These are phyloP conservation scores for Phycodurus eques DNA, from an alignment of 2,113 vertebrate species.

Conservation along the genomic window DNA sequence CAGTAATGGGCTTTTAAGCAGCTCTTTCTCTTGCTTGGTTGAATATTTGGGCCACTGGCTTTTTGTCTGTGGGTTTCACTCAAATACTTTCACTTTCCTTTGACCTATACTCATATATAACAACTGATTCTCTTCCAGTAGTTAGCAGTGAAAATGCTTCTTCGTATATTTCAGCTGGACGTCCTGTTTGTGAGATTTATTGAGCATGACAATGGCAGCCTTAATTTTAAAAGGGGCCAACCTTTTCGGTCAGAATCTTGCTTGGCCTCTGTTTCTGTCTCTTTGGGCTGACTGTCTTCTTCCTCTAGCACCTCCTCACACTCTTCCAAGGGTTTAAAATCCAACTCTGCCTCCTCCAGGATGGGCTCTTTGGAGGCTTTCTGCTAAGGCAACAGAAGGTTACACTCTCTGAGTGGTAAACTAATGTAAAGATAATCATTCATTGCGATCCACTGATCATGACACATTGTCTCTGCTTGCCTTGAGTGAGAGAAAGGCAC, in stretches of 20 bases:
- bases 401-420: not conserved
- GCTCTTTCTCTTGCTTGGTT: constrained; percentile 2
- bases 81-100: not conserved
- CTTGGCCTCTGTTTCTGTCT: constrained; percentile 74
- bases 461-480: constrained; percentile 56
- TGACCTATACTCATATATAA: not conserved
- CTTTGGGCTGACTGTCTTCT: constrained; percentile 85
- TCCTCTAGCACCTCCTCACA: constrained; percentile 85
- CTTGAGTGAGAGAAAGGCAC: constrained; percentile 93
- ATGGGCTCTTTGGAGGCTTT: constrained; percentile 95
- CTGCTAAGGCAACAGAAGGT: constrained; percentile 59
- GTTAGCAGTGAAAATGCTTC: not conserved
- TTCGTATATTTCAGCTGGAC: not conserved
- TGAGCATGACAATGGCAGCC: not conserved
- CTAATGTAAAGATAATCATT: not conserved
- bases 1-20: not conserved
- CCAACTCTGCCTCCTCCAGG: constrained; percentile 93
- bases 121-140: not conserved
- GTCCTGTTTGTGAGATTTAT: not conserved
- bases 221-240: constrained; percentile 9
- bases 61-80: not conserved
- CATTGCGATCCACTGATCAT: not conserved
- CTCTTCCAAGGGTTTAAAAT: constrained; percentile 89
- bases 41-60: not conserved
- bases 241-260: constrained; percentile 75